Percentiles rank a stretch among this genome's conserved stretches.
Evolutionary conservation across 37 sponge, comb jelly and placozoan genomes (phyloP).

Genomic region (Beroe forskalii): DNA sequence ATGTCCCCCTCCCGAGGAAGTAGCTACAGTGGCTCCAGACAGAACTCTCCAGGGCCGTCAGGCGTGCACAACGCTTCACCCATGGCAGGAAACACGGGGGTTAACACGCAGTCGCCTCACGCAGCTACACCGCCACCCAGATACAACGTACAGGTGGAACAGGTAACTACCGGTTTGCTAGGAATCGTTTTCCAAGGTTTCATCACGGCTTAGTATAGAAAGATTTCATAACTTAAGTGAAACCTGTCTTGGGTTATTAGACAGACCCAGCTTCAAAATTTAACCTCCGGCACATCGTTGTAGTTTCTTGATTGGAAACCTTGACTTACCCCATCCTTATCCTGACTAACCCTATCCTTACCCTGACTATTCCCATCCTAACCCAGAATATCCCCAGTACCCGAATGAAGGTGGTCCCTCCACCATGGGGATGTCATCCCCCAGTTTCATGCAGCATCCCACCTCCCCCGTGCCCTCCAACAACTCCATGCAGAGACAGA

Average conservation of each 20-base stretch:
- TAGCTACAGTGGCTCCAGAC: slow-evolving; percentile 33
- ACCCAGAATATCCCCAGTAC: slow-evolving; percentile 6
- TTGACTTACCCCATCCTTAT: too few relatives aligned
- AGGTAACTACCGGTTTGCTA: background rate
- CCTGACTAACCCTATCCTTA: too few relatives aligned
- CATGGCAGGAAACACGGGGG: background rate
- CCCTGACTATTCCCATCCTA: background rate
- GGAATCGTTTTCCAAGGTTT: background rate
- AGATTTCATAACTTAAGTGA: background rate
- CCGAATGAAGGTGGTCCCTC: slow-evolving; percentile 19
- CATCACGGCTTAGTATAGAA: background rate
- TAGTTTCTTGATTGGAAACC: too few relatives aligned
- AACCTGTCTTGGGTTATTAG: background rate
- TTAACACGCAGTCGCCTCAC: background rate
- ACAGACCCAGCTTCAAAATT: too few relatives aligned
- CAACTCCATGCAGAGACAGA: slow-evolving; percentile 7
- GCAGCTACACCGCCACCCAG: background rate
- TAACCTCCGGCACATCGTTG: too few relatives aligned
- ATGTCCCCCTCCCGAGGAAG: slow-evolving; percentile 27
- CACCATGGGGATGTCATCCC: slow-evolving; percentile 54
- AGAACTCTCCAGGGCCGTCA: slow-evolving; percentile 26
- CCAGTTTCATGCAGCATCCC: slow-evolving; percentile 59
- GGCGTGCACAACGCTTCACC: background rate
- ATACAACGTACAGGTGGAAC: slow-evolving; percentile 48
- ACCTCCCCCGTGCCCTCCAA: background rate